These are phyloP conservation scores for Bombus affinis DNA, from an alignment of 1,140 invertebrate genomes.

Conservation along the genomic window DNA sequence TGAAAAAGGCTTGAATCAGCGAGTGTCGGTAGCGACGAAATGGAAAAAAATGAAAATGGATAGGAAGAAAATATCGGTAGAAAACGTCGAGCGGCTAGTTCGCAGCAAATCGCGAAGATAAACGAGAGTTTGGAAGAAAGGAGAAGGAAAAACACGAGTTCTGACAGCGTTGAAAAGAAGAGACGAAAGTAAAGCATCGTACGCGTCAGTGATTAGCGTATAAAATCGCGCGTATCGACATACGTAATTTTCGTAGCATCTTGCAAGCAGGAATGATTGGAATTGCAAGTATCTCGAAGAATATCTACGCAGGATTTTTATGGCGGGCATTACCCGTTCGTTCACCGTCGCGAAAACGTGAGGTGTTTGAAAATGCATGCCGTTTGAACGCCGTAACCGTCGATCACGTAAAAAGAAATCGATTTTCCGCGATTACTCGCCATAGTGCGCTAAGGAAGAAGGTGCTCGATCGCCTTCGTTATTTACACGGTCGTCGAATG, in stretches of 20 bases:
- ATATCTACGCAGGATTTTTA: neutral
- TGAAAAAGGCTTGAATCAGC: too few relatives aligned
- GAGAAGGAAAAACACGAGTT: neutral
- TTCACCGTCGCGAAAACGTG: conserved; percentile 25
- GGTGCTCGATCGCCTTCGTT: conserved; percentile 13
- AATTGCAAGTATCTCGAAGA: neutral
- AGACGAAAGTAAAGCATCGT: neutral
- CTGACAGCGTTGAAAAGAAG: neutral
- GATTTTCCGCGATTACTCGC: conserved; percentile 5
- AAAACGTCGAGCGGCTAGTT: neutral
- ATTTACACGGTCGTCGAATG: conserved; percentile 51
- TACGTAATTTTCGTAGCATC: neutral
- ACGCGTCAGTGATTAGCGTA: neutral
- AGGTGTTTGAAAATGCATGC: conserved; percentile 3
- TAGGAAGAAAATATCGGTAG: too few relatives aligned
- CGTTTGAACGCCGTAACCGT: neutral
- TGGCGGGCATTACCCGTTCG: conserved; percentile 4
- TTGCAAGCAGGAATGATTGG: neutral
- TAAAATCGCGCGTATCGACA: neutral
- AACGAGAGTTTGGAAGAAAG: neutral
- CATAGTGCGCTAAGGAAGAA: neutral
- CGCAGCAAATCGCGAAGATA: neutral
- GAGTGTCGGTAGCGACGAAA: too few relatives aligned
- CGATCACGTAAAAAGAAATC: neutral
- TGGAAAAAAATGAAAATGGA: too few relatives aligned